A percentile compares a stretch with the other conserved stretches of the same genome.
These are phyloP conservation scores for Paralichthys olivaceus DNA, from an alignment of 2,113 vertebrate genomes.

Conservation along the genomic window DNA sequence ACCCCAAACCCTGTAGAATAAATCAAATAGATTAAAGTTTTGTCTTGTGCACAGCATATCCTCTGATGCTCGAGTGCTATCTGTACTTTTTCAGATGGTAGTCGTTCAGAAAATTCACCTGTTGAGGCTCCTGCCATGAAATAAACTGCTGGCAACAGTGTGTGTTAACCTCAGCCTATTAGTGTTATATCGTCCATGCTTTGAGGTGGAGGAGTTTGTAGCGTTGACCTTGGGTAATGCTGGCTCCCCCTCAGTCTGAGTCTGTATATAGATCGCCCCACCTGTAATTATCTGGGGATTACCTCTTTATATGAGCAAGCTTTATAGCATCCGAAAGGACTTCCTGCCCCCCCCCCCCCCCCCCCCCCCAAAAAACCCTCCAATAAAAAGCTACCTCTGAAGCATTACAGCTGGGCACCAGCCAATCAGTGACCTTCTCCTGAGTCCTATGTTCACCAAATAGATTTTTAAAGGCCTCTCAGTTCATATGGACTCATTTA, in stretches of 20 bases:
- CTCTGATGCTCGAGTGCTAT: not conserved
- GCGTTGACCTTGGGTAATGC: constrained; percentile 39
- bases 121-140: constrained; percentile 12
- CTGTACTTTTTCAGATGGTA: constrained; percentile 3
- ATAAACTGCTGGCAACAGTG: constrained; percentile 19
- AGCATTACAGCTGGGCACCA: constrained; percentile 55
- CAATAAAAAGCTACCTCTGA: constrained; percentile 65
- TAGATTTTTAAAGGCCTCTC: constrained; percentile 13
- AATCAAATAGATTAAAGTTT: not conserved
- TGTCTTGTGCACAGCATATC: not conserved
- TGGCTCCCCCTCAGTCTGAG: constrained; percentile 32
- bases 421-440: constrained; percentile 48
- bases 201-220: constrained; percentile 13
- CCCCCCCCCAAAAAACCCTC: constrained; percentile 4
- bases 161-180: constrained; percentile 49
- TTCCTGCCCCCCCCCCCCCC: constrained; percentile 42
- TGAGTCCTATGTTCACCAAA: constrained; percentile 13
- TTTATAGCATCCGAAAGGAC: constrained; percentile 70
- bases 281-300: constrained; percentile 78
- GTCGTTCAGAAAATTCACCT: constrained; percentile 44
- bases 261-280: constrained; percentile 30
- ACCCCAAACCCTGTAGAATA: constrained; percentile 12
- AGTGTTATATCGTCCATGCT: constrained; percentile 61
- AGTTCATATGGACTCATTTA: constrained; percentile 25
- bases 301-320: constrained; percentile 66